Base-by-base conservation (phyloP, 1,140 invertebrate species). In the Zeugodacus cucurbitae region DNA sequence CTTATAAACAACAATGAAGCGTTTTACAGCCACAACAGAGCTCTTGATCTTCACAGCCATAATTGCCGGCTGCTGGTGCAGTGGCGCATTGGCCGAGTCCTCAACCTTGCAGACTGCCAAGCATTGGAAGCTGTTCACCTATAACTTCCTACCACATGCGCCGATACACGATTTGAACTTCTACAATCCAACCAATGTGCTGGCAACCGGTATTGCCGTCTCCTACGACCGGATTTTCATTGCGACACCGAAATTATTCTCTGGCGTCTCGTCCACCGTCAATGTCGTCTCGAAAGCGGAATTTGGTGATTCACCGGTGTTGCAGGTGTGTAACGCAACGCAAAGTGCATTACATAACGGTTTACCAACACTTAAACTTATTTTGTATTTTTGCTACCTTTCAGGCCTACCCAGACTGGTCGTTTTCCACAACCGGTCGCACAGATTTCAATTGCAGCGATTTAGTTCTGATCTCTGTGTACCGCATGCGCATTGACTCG, bases 391-490 rank as follows among this genome's bases (percentile, higher is more conserved):
- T 87, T 67, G 5, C 32, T 88, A 70, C 34, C 87, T 90, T 90
- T 8, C 93, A 96, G 93, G 95, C 97, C 0, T 98, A 96, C 93
- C 97, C 97, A 0, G 96, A 96, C 87, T 97, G 97, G 97, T 96
- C 96, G 1, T 97, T 95, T 95, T 97, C 97, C 89, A 93, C 93
- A 1, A 95, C 96, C 1, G 96, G 96, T 0, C 95, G 94, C 62
- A 95, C 95, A 1, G 94, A 95, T 88, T 94, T 95, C 90, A 97
- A 97, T 90, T 97, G 96, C 91, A 96, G 95, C 6, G 96, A 96
- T 90, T 94, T 95, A 0, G 95, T 96, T 0, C 89, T 98, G 6
- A 95, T 97, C 34, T 97, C 97, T 0, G 96, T 97, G 4, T 97
- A 97, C 92, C 94, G 97, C 8, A 94, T 96, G 1, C 94, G 95